phyloP scores from a whole-genome alignment of 2,113 vertebrate genomes.

The Bubalus kerabau region DNA sequence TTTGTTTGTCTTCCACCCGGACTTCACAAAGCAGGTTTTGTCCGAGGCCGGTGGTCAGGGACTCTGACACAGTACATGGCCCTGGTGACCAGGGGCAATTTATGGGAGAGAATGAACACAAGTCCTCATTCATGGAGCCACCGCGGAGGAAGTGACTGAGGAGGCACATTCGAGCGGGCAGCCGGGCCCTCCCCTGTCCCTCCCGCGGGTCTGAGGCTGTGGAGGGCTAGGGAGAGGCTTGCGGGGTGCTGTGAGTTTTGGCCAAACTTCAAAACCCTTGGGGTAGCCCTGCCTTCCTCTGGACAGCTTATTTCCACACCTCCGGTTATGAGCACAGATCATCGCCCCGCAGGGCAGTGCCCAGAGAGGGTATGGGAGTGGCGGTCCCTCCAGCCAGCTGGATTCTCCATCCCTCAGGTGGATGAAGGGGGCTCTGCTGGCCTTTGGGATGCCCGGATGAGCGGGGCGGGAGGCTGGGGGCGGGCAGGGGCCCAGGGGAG shows the following conservation, averaged over 20 bases:
- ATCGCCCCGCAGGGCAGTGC: background rate
- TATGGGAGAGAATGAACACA: slow-evolving; percentile 83
- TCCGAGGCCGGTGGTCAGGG: slow-evolving; percentile 85
- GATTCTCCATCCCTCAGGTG: slow-evolving; percentile 22
- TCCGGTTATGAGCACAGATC: background rate
- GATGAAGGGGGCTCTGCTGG: background rate
- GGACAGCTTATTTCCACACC: background rate
- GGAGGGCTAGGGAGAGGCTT: slow-evolving; percentile 77
- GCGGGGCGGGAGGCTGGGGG: background rate
- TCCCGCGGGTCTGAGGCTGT: slow-evolving; percentile 62
- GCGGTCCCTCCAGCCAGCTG: background rate
- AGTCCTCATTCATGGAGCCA: slow-evolving; percentile 85
- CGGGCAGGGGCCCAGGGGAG: background rate
- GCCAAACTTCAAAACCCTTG: slow-evolving; percentile 81
- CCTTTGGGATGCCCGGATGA: background rate
- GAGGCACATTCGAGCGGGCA: slow-evolving; percentile 78
- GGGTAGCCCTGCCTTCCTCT: slow-evolving; percentile 74
- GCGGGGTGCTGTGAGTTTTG: slow-evolving; percentile 82
- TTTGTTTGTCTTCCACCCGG: slow-evolving; percentile 84
- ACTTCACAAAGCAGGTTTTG: slow-evolving; percentile 85
- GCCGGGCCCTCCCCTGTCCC: slow-evolving; percentile 74
- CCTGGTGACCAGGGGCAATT: slow-evolving; percentile 89
- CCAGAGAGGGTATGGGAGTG: background rate
- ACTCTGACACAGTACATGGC: slow-evolving; percentile 88
- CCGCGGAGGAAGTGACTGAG: slow-evolving; percentile 81